Base-by-base conservation (phyloP, 92 coral and sea anemone species). In the Porites rus region DNA sequence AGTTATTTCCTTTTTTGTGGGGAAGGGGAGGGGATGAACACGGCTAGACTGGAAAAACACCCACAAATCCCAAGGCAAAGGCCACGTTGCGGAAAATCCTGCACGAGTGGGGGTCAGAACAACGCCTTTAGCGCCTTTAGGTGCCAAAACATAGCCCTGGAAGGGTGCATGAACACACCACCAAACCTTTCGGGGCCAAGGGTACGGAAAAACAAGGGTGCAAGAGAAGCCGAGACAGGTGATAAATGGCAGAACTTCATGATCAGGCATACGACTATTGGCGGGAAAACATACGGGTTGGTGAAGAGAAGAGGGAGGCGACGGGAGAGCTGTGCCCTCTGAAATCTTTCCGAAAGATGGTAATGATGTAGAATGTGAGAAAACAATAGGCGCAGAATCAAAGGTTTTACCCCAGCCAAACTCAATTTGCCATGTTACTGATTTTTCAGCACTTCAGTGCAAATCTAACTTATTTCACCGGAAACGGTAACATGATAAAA, bases 181-280 rank as follows among this genome's bases (percentile, higher is more conserved):
- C 89, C 94, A 91, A 51, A 65, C 83, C n/a, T 62, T 51, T 1
- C 86, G 74, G 4, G 94, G 91, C 6, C 18, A 64, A 14, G 83
- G 62, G 52, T 88, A 86, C 8, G 91, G 91, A 8, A 91, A 89
- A 13, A 91, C 89, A 8, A 91, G 17, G 10, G 85, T 75, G 51
- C 89, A 83, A 0, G 86, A 22, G 2, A 87, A 28, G 0, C 72
- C 28, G 71, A 52, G 89, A 3, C 14, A 3, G 11, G 13, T 2
- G 16, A 89, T 25, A 61, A 60, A 89, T 7, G 82, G 89, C 24
- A 89, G 74, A 0, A 86, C 19, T 13, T 86, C 84, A 2, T 28
- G 3, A 28, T 28, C 31, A 28, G 82, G 77, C 1, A 90, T 76
- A 16, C 78, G 86, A 51, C 21, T 31, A 88, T 56, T 0, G 86